Conservation (phyloP, 2,113 vertebrate genomes). For the Cynoglossus semilaevis region DNA sequence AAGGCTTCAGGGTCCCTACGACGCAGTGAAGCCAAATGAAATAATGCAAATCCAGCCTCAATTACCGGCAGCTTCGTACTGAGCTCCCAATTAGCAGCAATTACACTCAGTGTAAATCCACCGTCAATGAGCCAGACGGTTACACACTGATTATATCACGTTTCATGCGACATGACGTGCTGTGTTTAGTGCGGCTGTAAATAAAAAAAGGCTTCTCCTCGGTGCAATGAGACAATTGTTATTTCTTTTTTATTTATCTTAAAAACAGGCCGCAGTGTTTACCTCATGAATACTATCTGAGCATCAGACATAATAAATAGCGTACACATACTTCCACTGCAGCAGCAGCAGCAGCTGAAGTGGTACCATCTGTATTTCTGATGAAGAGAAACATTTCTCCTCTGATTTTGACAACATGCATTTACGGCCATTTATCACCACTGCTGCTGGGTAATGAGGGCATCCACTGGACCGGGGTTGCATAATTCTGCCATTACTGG, state of each 20-base stretch:
- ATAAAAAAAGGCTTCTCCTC: slow-evolving; percentile 21
- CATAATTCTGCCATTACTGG: slow-evolving; percentile 77
- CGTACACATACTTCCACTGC: slow-evolving; percentile 16
- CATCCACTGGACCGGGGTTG: slow-evolving; percentile 67
- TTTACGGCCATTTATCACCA: slow-evolving; percentile 72
- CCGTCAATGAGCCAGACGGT: slow-evolving; percentile 83
- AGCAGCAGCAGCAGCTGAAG: slow-evolving; percentile 33
- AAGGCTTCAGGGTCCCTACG: slow-evolving; percentile 76
- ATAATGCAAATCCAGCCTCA: slow-evolving; percentile 87
- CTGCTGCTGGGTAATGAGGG: slow-evolving; percentile 67
- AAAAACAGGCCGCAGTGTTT: background rate
- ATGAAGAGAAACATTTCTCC: slow-evolving; percentile 65
- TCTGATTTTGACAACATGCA: slow-evolving; percentile 71
- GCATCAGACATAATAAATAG: slow-evolving; percentile 48
- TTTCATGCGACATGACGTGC: slow-evolving; percentile 36
- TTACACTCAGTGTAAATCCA: slow-evolving; percentile 91
- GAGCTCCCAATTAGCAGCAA: slow-evolving; percentile 90
- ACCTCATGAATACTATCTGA: slow-evolving; percentile 39
- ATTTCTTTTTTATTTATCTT: slow-evolving; percentile 4
- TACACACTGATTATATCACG: slow-evolving; percentile 81
- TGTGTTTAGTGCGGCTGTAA: slow-evolving; percentile 37
- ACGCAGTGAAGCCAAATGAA: slow-evolving; percentile 80
- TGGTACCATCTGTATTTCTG: slow-evolving; percentile 72
- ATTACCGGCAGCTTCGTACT: slow-evolving; percentile 87
- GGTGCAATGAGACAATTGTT: background rate